Evolutionary conservation across 2,797 vertebrate genomes (phyloP).

Genomic region (Micropoecilia bifurca): DNA sequence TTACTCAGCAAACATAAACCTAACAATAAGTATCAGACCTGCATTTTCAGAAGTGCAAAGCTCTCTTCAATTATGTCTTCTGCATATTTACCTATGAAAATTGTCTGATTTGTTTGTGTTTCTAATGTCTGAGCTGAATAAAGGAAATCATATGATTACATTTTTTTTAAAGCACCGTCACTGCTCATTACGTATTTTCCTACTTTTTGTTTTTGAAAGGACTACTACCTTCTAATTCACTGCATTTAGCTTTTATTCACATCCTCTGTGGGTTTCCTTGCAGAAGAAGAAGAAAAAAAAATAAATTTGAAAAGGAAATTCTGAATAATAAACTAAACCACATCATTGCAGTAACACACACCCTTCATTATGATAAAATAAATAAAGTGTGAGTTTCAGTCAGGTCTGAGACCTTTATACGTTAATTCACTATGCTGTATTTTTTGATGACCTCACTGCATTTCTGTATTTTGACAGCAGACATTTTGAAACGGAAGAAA

Average conservation of each 20-base stretch:
- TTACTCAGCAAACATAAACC: neutral
- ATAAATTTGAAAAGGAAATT: neutral
- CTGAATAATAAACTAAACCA: neutral
- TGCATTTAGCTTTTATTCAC: neutral
- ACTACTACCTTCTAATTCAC: neutral
- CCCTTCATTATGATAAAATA: slow-evolving; percentile 3
- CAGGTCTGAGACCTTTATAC: neutral
- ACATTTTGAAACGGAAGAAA: slow-evolving; percentile 16
- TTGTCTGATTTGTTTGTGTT: neutral
- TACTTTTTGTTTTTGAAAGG: neutral
- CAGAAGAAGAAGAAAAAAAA: neutral
- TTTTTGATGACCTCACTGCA: slow-evolving; percentile 10
- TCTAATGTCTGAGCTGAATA: neutral
- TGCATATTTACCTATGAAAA: neutral
- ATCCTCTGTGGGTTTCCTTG: neutral
- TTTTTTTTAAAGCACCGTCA: neutral
- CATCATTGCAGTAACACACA: neutral
- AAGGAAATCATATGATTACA: neutral
- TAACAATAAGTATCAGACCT: neutral
- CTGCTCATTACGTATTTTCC: neutral
- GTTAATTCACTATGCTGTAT: neutral
- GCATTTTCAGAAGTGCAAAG: neutral
- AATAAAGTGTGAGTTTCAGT: slow-evolving; percentile 20
- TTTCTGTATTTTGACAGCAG: slow-evolving; percentile 17
- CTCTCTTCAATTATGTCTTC: neutral